phyloP scores from a whole-genome alignment of 2,113 vertebrate genomes.

The Pteruthius melanotis region DNA sequence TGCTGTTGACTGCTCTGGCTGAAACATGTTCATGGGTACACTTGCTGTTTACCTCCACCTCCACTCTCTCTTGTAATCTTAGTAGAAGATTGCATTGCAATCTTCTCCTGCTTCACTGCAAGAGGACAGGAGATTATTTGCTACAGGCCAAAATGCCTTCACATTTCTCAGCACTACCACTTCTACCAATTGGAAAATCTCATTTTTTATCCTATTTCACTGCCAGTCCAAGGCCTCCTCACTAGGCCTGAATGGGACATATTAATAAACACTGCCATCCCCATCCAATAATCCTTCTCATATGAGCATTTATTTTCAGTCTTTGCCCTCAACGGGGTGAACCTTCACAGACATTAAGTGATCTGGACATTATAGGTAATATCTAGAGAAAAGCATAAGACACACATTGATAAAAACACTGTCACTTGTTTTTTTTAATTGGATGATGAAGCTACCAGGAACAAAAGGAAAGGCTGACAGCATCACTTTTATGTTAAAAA shows the following conservation, averaged over 20 bases:
- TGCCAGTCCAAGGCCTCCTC: not conserved
- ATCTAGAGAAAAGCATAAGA: not conserved
- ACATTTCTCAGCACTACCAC: not conserved
- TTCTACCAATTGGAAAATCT: not conserved
- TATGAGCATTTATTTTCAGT: constrained; percentile 14
- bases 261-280: not conserved
- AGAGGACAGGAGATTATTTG: not conserved
- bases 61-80: not conserved
- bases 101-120: not conserved
- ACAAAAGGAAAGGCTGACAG: not conserved
- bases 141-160: not conserved
- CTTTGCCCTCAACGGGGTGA: not conserved
- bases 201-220: not conserved
- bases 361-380: not conserved
- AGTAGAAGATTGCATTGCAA: not conserved
- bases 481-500: not conserved
- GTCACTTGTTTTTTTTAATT: not conserved
- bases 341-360: not conserved
- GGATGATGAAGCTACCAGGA: not conserved
- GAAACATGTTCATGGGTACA: not conserved
- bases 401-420: not conserved
- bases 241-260: not conserved
- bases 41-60: not conserved
- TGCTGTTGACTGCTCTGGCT: not conserved
- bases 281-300: not conserved